Percentiles rank a stretch among this genome's conserved stretches.
These are phyloP conservation scores for Gracilinanus agilis DNA, from an alignment of 2,113 vertebrate genomes.

Conservation along the genomic window DNA sequence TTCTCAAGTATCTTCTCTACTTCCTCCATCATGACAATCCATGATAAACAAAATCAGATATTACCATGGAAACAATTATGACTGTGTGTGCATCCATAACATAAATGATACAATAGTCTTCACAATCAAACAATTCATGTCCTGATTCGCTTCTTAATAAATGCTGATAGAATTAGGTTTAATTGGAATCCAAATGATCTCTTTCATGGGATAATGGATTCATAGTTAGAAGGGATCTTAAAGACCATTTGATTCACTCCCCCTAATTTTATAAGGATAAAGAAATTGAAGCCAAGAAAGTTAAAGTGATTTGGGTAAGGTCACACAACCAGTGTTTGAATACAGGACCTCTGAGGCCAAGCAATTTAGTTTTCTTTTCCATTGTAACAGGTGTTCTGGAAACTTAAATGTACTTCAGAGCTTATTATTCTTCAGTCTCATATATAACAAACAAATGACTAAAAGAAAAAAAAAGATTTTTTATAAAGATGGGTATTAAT, in stretches of 20 bases:
- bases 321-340: neutral
- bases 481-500: neutral
- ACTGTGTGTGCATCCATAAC: neutral
- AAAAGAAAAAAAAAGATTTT: slow-evolving; percentile 25
- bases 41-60: slow-evolving; percentile 7
- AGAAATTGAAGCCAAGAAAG: neutral
- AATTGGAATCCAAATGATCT: neutral
- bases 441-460: neutral
- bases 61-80: neutral
- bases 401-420: neutral
- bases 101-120: neutral
- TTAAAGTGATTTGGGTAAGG: neutral
- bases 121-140: neutral
- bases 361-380: neutral
- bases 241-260: neutral
- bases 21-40: neutral
- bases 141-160: slow-evolving; percentile 8
- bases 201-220: neutral
- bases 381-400: neutral
- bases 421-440: neutral
- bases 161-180: neutral
- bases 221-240: neutral
- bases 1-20: neutral
- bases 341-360: neutral
- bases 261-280: neutral